Evolutionary conservation across 1,140 invertebrate species (phyloP).

Genomic region (Leptopilina boulardi): DNA sequence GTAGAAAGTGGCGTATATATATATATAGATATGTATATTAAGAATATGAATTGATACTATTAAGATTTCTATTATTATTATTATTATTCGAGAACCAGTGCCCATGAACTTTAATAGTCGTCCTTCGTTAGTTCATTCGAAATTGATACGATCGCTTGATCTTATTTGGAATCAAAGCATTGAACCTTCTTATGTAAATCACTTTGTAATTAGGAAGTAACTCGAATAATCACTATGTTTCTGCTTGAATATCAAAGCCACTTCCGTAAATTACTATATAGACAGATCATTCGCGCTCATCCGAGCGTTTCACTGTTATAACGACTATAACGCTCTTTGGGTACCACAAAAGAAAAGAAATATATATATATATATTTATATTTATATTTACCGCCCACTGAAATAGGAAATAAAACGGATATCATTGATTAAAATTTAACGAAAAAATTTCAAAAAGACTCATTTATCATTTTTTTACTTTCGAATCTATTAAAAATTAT

Average conservation of each 20-base stretch:
- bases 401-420: conserved; percentile 54
- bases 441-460: too few species aligned
- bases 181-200: conserved; percentile 53
- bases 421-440: conserved; percentile 34
- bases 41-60: too few species aligned
- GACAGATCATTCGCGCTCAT: conserved; percentile 48
- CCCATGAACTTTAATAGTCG: background rate
- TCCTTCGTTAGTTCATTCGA: background rate
- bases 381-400: conserved; percentile 32
- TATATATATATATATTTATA: too few species aligned
- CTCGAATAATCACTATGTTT: conserved; percentile 44
- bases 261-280: conserved; percentile 50
- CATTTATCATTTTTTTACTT: background rate
- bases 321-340: conserved; percentile 52
- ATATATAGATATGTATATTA: too few species aligned
- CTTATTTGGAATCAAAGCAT: background rate
- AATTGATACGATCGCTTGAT: background rate
- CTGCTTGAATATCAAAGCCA: conserved; percentile 43
- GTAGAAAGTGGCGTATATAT: too few species aligned
- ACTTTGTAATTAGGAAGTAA: conserved; percentile 48
- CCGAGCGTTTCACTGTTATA: conserved; percentile 55
- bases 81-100: background rate
- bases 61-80: background rate
- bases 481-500: too few species aligned
- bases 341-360: background rate